Evolutionary conservation across 2,888 invertebrate genomes (phyloP).

Genomic region (Cephus runcator): DNA sequence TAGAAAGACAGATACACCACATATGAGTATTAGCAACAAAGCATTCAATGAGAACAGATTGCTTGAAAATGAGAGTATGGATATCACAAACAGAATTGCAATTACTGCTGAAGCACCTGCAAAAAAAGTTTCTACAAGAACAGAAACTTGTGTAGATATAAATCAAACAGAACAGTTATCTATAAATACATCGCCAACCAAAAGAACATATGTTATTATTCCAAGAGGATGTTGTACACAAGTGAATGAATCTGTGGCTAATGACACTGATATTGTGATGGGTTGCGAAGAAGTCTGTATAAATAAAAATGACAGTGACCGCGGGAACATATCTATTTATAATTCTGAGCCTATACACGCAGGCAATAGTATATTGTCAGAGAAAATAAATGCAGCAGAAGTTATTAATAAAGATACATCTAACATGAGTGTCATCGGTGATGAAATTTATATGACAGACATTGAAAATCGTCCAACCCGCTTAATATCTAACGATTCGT

Average conservation of each 20-base stretch:
- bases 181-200: background rate
- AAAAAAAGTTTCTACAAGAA: background rate
- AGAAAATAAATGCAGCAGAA: background rate
- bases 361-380: slow-evolving; percentile 9
- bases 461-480: background rate
- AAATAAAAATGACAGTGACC: background rate
- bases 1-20: background rate
- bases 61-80: background rate
- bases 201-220: background rate
- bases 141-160: background rate
- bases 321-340: background rate
- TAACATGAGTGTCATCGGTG: slow-evolving; percentile 11
- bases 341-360: background rate
- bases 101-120: background rate
- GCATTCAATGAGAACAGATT: background rate
- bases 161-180: background rate
- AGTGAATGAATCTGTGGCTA: background rate
- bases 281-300: background rate
- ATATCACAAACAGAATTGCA: background rate
- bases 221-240: background rate
- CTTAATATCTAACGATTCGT: background rate
- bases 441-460: slow-evolving; percentile 6
- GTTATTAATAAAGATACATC: slow-evolving; percentile 12
- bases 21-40: background rate
- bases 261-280: background rate